Conservation (phyloP, 2,888 invertebrate genomes). For the Allygus modestus region DNA sequence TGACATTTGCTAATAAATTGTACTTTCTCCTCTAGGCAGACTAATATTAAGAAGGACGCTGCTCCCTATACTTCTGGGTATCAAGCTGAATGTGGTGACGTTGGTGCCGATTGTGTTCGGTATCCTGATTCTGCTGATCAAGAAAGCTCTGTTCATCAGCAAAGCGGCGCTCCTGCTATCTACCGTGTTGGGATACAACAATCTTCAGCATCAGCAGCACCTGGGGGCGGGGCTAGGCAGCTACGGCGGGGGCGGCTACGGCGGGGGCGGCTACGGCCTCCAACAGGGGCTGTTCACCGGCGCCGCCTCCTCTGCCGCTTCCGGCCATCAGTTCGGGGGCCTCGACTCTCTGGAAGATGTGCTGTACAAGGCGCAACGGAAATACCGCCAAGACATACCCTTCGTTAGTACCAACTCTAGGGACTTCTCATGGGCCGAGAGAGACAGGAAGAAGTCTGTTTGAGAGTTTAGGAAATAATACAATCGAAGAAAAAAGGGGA, state of each 20-base stretch:
- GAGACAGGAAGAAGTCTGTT: constrained; percentile 46
- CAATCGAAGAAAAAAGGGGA: background rate
- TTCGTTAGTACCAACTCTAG: constrained; percentile 27
- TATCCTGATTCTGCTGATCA: constrained; percentile 83
- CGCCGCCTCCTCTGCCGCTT: constrained; percentile 53
- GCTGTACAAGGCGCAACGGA: constrained; percentile 28
- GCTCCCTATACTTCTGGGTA: constrained; percentile 87
- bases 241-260: background rate
- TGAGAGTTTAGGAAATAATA: background rate
- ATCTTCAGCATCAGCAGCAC: constrained; percentile 3
- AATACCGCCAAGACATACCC: constrained; percentile 47
- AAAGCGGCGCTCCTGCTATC: constrained; percentile 85
- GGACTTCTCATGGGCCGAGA: constrained; percentile 39
- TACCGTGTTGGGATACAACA: constrained; percentile 77
- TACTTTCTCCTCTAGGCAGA: constrained; percentile 81
- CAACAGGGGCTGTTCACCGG: background rate
- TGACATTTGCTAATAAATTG: too few relatives aligned
- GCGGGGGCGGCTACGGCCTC: constrained; percentile 68
- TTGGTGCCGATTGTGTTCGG: constrained; percentile 86
- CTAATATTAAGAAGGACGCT: constrained; percentile 84
- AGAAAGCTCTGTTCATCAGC: constrained; percentile 86
- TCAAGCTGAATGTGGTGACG: constrained; percentile 88
- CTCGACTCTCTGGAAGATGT: constrained; percentile 40
- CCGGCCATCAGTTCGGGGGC: constrained; percentile 65
- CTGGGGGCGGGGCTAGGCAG: constrained; percentile 6